Evolutionary conservation across 2,797 vertebrate species (phyloP).

Genomic region (Pitangus sulphuratus): DNA sequence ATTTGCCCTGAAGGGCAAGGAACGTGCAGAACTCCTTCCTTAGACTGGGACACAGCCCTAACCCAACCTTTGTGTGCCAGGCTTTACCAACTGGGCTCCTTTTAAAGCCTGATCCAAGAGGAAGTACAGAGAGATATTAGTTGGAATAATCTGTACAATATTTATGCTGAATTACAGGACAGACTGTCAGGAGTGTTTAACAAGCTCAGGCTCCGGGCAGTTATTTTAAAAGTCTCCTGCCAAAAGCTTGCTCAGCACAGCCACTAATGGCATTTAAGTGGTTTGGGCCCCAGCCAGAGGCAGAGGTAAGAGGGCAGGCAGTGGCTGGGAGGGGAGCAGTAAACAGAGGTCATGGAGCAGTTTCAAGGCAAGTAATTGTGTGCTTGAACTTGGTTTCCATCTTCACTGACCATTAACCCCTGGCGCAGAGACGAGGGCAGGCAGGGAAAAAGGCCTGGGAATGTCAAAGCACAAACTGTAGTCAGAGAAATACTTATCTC

Average conservation of each 20-base stretch:
- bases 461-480: background rate
- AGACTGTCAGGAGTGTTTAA: conserved; percentile 18
- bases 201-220: conserved; percentile 9
- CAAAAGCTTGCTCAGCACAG: conserved; percentile 44
- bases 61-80: background rate
- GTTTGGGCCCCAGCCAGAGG: conserved; percentile 30
- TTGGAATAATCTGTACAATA: background rate
- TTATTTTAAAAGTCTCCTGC: conserved; percentile 24
- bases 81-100: background rate
- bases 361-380: conserved; percentile 7
- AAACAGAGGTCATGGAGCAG: conserved; percentile 29
- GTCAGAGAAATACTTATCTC: background rate
- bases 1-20: background rate
- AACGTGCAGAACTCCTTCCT: background rate
- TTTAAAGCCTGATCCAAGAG: background rate
- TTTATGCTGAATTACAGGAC: background rate
- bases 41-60: background rate
- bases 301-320: conserved; percentile 41
- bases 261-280: conserved; percentile 30
- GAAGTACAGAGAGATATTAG: background rate
- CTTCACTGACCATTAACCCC: conserved; percentile 37
- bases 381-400: background rate
- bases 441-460: background rate
- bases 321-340: background rate
- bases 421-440: background rate